Conservation (phyloP, 2,113 vertebrate genomes). For the Spilogale gracilis region DNA sequence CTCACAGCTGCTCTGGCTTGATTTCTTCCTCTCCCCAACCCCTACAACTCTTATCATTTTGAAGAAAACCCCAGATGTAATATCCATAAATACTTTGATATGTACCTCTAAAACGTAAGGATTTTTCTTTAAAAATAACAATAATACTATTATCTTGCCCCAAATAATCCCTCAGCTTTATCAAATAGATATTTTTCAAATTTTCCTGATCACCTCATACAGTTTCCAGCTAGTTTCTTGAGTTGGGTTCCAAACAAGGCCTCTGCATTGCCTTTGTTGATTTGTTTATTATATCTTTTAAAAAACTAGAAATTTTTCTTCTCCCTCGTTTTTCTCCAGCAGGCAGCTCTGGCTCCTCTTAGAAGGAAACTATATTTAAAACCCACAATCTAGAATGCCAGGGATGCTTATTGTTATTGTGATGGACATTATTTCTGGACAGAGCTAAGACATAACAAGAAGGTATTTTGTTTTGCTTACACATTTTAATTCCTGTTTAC, state of each 20-base stretch:
- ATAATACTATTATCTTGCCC: background rate
- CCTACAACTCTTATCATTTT: background rate
- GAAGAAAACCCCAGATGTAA: background rate
- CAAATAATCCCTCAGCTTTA: constrained; percentile 4
- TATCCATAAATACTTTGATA: background rate
- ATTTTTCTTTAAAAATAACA: background rate
- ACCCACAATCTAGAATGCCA: background rate
- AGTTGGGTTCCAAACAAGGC: background rate
- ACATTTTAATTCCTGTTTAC: background rate
- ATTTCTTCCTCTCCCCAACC: background rate
- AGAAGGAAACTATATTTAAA: background rate
- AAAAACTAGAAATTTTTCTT: background rate
- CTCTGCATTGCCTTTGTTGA: background rate
- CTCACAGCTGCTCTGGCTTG: background rate
- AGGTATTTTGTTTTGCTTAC: background rate
- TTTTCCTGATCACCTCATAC: background rate
- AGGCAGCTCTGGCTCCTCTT: background rate
- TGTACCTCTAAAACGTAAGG: background rate
- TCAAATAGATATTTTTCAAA: background rate
- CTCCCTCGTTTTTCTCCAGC: background rate
- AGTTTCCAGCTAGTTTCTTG: background rate
- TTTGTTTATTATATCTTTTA: background rate
- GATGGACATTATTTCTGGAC: background rate
- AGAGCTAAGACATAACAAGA: background rate
- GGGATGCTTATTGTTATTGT: background rate